Evolutionary conservation across 2,888 invertebrate genomes (phyloP).

Genomic region (Pterostichus madidus): DNA sequence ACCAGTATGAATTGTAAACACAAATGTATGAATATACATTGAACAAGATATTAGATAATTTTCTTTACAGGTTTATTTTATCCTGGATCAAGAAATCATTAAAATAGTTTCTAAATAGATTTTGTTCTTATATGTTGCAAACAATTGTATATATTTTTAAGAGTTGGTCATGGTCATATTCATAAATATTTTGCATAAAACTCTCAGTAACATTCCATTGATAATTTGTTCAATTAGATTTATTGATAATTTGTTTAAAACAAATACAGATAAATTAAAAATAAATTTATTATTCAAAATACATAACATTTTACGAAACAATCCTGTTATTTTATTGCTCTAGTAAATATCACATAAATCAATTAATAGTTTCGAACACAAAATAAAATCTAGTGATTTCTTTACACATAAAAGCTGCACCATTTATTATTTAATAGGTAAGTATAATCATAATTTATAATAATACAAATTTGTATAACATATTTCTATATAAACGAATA

Average conservation of each 20-base stretch:
- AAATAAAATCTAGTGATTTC: conserved; percentile 34
- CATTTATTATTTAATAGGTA: conserved; percentile 54
- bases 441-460: conserved; percentile 31
- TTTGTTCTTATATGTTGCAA: not conserved
- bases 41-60: conserved; percentile 35
- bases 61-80: conserved; percentile 30
- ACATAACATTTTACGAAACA: conserved; percentile 30
- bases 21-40: conserved; percentile 60
- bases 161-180: conserved; percentile 29
- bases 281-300: conserved; percentile 37
- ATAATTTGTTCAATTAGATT: not conserved
- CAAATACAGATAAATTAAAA: conserved; percentile 34
- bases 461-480: conserved; percentile 50
- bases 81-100: conserved; percentile 27
- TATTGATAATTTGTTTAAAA: conserved; percentile 47
- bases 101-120: not conserved
- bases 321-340: conserved; percentile 31
- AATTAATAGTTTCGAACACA: conserved; percentile 19
- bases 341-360: conserved; percentile 35
- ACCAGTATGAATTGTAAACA: conserved; percentile 62
- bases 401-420: conserved; percentile 57
- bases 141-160: conserved; percentile 34
- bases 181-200: conserved; percentile 7
- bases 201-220: conserved; percentile 52
- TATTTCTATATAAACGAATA: conserved; percentile 40